A percentile compares a stretch with the other conserved stretches of the same genome.
These are phyloP conservation scores for Dexiosoma caninum DNA, from an alignment of 2,888 invertebrate genomes.

Conservation along the genomic window DNA sequence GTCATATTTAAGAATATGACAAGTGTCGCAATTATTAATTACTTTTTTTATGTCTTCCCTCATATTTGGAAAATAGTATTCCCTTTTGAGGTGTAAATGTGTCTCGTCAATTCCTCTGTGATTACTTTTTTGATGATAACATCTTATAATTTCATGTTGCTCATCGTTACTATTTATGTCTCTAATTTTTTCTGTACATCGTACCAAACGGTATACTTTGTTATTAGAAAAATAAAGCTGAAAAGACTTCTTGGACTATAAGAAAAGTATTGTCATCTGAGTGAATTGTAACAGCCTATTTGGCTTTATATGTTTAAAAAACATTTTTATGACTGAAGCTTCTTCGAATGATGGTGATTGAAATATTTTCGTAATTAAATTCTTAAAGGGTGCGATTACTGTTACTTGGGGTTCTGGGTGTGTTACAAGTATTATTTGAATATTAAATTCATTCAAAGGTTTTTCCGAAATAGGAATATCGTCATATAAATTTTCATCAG, in stretches of 20 bases:
- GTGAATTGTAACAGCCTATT: too few species aligned
- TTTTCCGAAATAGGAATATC: slow-evolving; percentile 65
- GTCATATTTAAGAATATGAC: slow-evolving; percentile 46
- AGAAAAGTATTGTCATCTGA: too few species aligned
- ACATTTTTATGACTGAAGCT: too few species aligned
- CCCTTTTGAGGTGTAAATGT: neutral
- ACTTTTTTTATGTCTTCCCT: neutral
- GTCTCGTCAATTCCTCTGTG: slow-evolving; percentile 19
- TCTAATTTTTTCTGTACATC: too few species aligned
- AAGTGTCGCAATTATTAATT: neutral
- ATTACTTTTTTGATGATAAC: slow-evolving; percentile 22
- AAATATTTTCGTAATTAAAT: too few species aligned
- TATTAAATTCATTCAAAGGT: slow-evolving; percentile 65
- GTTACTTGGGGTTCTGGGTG: too few species aligned
- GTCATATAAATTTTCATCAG: slow-evolving; percentile 57
- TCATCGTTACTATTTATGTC: neutral
- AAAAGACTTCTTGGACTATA: too few species aligned
- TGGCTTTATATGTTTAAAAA: too few species aligned
- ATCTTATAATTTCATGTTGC: neutral
- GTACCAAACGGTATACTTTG: too few species aligned
- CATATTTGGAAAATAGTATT: neutral
- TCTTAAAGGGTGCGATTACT: too few species aligned
- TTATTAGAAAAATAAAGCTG: too few species aligned
- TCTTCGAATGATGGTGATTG: too few species aligned
- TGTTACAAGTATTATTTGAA: slow-evolving; percentile 62